These are phyloP conservation scores for Gymnocypris eckloni DNA, from an alignment of 2,797 vertebrate species.

Conservation along the genomic window DNA sequence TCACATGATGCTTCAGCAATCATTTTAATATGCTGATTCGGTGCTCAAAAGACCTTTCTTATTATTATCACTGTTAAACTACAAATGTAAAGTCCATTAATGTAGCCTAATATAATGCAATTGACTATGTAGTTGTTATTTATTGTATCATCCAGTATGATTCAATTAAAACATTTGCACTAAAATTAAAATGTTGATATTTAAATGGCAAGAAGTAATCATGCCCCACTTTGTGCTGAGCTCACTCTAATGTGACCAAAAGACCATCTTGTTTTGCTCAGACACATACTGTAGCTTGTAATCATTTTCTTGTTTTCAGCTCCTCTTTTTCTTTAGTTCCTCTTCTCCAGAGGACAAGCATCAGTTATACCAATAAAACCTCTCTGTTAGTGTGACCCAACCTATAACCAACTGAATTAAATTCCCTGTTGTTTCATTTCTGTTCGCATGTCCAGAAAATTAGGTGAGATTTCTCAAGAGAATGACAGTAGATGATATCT, in stretches of 20 bases:
- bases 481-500: slow-evolving; percentile 24
- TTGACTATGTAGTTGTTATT: background rate
- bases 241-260: background rate
- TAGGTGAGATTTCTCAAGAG: slow-evolving; percentile 12
- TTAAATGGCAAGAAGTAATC: background rate
- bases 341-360: slow-evolving; percentile 23
- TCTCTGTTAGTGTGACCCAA: slow-evolving; percentile 26
- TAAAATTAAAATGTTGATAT: background rate
- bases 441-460: slow-evolving; percentile 14
- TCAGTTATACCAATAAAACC: slow-evolving; percentile 29
- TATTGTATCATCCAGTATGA: background rate
- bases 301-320: slow-evolving; percentile 10
- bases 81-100: background rate
- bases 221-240: background rate
- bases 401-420: slow-evolving; percentile 8
- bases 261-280: background rate
- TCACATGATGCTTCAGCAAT: background rate
- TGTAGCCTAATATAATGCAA: background rate
- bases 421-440: slow-evolving; percentile 27
- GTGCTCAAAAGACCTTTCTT: background rate
- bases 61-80: background rate
- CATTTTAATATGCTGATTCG: background rate
- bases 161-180: background rate
- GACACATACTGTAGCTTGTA: slow-evolving; percentile 4
- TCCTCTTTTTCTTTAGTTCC: background rate